Conservation (phyloP, 2,797 vertebrate species). For the Acropternis orthonyx region DNA sequence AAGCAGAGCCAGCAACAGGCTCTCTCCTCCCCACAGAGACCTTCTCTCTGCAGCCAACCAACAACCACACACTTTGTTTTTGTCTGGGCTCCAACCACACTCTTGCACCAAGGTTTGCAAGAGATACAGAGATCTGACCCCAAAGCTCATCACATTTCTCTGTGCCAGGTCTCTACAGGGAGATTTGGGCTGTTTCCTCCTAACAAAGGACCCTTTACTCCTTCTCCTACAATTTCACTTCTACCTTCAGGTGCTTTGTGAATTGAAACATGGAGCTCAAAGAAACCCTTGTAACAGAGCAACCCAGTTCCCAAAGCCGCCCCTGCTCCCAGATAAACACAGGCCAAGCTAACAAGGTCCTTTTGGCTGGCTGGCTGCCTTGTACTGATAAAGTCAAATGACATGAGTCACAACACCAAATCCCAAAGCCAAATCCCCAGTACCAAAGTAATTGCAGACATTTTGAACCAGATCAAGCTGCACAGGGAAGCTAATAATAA, state of each 20-base stretch:
- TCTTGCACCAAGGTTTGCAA: neutral
- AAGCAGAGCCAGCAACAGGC: neutral
- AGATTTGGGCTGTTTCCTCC: neutral
- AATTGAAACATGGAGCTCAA: neutral
- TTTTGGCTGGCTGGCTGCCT: neutral
- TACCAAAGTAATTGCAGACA: neutral
- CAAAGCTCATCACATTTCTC: neutral
- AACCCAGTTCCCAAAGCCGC: neutral
- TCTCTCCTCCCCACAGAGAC: neutral
- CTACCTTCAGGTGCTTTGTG: neutral
- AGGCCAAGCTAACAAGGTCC: neutral
- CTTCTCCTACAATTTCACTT: neutral
- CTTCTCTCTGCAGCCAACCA: neutral
- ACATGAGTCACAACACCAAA: neutral
- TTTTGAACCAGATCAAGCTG: neutral
- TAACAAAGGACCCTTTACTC: neutral
- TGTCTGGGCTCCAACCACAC: neutral
- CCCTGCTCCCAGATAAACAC: neutral
- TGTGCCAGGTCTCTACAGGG: neutral
- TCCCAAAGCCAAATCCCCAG: neutral
- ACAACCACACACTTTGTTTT: neutral
- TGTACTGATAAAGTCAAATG: neutral
- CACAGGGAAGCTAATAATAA: neutral
- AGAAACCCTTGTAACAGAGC: neutral
- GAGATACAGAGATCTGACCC: neutral